Evolutionary conservation across 2,113 vertebrate genomes (phyloP), one percentile per base, ranked within the genome.

Genomic region (Philantomba maxwellii): DNA sequence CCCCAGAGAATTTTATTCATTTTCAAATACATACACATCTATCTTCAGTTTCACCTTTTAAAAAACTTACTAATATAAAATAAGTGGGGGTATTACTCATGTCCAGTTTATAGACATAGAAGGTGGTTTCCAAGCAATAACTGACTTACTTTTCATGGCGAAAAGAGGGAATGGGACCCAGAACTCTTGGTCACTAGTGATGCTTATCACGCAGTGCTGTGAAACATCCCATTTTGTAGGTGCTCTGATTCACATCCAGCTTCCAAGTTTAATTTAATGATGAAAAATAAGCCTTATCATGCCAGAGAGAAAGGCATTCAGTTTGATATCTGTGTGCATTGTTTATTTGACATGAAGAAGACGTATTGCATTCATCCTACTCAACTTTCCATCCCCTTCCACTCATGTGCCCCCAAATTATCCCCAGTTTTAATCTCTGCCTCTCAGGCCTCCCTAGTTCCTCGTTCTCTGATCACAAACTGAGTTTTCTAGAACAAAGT

Each of bases 31-130:
- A 57, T n/a, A 21, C 5, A 21, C 49, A 78, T 57, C 15, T 55
- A n/a, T 92, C 30, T 90, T 94, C 85, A 73, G 92, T 78, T 88
- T 97, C 23, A 80, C 43, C 10, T 93, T 91, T 60, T 11, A 45
- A 57, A 89, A 60, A 70, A 60, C n/a, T 36, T 87, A 47, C 30
- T 33, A 78, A 39, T 23, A 87, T 55, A 80, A 89, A 64, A 8
- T 81, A 70, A 89, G 7, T 16, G n/a, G 39, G 39, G 43, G 2
- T 12, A 57, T 77, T 88, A 26, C 39, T 53, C 19, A 10, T 73
- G 26, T 78, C 45, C 58, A 80, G 26, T 95, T 19, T 39, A 30
- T 25, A 47, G 78, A 88, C 47, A 36, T 30, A 85, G 82, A 70
- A 83, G 25, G 6, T 88, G 58, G 17, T 83, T 6, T 78, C 15